Evolutionary conservation across 1,140 invertebrate genomes (phyloP), one percentile per base, ranked within the genome.

Genomic region (Heliothis subflexa): DNA sequence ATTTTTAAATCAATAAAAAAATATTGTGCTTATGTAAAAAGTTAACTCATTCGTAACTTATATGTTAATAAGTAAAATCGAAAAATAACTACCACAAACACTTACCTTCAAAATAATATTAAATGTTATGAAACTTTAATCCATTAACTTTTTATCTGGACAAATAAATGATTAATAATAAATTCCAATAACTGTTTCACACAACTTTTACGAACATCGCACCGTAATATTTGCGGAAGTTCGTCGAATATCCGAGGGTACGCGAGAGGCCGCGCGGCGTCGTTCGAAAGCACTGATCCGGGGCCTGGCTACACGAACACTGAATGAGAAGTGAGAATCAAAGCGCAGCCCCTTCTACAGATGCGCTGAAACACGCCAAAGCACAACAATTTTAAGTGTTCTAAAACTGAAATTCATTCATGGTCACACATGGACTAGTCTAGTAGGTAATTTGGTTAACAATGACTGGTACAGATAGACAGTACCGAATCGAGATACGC

Each of bases 221-320:
- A 62, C 7, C 18, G 18, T 59, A 4, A 50, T 75, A 62, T 16
- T 50, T 14, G 47, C 57, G 72, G 33, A 75, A 75, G 57, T 75
- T 75, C 33, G 11, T 49, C 59, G 55, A 28, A 28, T 62, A 50
- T 12, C 11, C 21, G 7, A 28, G 40, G 16, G 57, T 13, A 2
- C 50, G 18, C 57, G 73, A 13, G 49, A 21, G 25, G 33, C 62
- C 33, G 16, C 54, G 73, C 70, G 64, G 62, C 71, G 49, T 57
- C 76, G 66, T 59, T 52, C 50, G 73, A 78, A 70, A 77, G 66
- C 21, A 78, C 77, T 77, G 88, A 74, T 78, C 81, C 73, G 75
- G 77, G 70, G 83, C 75, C 81, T 55, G 81, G 66, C 85, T 80
- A 71, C 78, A 83, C 84, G 83, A 84, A 82, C 77, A 89, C 88